Base-by-base conservation (phyloP, 64 coral and sea anemone species). In the Dendronephthya gigantea region DNA sequence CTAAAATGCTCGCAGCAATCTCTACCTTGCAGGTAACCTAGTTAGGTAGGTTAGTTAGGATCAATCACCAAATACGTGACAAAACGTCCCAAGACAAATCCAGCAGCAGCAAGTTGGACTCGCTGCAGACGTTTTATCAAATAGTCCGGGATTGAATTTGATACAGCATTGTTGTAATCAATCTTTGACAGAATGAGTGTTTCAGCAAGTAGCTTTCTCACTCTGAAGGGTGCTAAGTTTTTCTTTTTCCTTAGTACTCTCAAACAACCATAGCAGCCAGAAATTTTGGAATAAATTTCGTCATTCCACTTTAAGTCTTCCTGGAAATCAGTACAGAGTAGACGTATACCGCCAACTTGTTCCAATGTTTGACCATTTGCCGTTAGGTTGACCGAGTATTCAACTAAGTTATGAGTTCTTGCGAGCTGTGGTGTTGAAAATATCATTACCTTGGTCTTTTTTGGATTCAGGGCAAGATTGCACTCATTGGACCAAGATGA, bases 391-490 rank as follows among this genome's bases (percentile, higher is more conserved):
- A 85, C 50, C 65, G 55, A 19, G 28, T 59, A 51, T 36, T 85
- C 84, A 58, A 36, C 84, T 49, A 85, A 48, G 29, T 85, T 51
- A 39, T 85, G 84, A 85, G 39, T 62, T 48, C 50, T 55, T 62
- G 55, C 84, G 35, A 85, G 49, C 84, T 85, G 84, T 65, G 84
- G 84, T 65, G 84, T 85, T 51, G 84, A 85, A 37, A 65, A 85
- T 62, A 85, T 33, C 27, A 85, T 85, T 35, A 39, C 50, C 84
- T 85, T 85, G 37, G 81, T 82, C 81, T 82, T 82, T 39, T 39
- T 82, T 43, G 81, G 81, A 48, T 82, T 82, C 37, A 82, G 81
- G 37, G 81, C 37, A 39, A 82, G 81, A 35, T 82, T 82, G 45
- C 81, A 82, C 81, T 82, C 81, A 39, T 82, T 82, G 15, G 81